Base-by-base conservation (phyloP, 2,797 vertebrate genomes). In the Labroides dimidiatus region DNA sequence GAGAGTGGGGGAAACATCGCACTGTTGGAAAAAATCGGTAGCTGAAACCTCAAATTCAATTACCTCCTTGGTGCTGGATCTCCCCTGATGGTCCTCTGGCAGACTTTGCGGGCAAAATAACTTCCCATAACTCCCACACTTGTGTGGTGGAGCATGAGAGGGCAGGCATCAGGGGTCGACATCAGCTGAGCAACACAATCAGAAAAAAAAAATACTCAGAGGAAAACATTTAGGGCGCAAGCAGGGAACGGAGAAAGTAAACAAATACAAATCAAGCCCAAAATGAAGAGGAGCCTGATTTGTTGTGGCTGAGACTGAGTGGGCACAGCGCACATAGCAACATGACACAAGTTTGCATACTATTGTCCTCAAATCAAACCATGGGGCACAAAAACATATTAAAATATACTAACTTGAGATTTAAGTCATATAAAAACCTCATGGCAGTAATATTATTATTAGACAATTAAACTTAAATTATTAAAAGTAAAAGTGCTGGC, bases 1-100 rank as follows among this genome's bases (percentile, higher is more conserved):
- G 76, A 64, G 12, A 24, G 15, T 11, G 27, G 55, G 65, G 66
- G 52, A 19, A 61, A 36, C 15, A 21, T 63, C 62, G 56, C 17
- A 41, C 77, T 63, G 72, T 77, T 84, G 72, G 69, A 80, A 78
- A 27, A 88, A 90, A 83, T 83, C 69, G 85, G 87, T 87, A 83
- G 67, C 70, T 69, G 56, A 69, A 85, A 84, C 66, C 80, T 84
- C 68, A 82, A 81, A 87, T 92, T 88, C 74, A 85, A 89, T 91
- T 86, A 89, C 73, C 72, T 80, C 64, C 63, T 69, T 39, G 51
- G 62, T 67, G 68, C 65, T 75, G 51, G 64, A 84, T 83, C 80
- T 86, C 78, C 59, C 72, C 50, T 64, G 77, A 80, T 80, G 81
- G 54, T 71, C 71, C 77, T 75, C 63, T 54, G 60, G 70, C 80